Evolutionary conservation across 2,888 invertebrate species (phyloP).

Genomic region (Melangyna quadrimaculata): DNA sequence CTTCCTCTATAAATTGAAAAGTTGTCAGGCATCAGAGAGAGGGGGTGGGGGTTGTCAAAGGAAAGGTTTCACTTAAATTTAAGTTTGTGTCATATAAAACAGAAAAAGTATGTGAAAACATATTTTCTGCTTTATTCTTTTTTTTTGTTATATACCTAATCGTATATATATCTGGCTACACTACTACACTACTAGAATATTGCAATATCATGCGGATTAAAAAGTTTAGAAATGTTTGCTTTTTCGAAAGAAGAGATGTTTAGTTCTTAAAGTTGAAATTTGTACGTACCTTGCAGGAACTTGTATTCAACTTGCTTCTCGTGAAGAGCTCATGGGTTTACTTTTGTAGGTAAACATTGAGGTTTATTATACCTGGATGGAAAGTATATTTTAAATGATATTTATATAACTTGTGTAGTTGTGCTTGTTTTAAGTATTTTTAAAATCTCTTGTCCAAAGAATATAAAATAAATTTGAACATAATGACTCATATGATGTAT

Average conservation of each 20-base stretch:
- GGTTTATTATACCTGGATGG: constrained; percentile 1
- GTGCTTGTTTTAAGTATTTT: neutral
- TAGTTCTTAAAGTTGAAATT: constrained; percentile 22
- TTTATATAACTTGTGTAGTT: neutral
- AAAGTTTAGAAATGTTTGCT: constrained; percentile 13
- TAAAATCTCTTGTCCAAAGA: neutral
- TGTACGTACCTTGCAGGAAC: neutral
- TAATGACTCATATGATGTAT: too few relatives aligned
- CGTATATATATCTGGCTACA: neutral
- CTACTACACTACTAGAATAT: constrained; percentile 1
- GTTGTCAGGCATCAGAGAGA: constrained; percentile 2
- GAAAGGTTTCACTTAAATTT: constrained; percentile 33
- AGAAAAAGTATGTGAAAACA: constrained; percentile 20
- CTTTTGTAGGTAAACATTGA: neutral
- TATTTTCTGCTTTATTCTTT: neutral
- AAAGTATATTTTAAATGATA: neutral
- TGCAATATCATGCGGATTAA: constrained; percentile 38
- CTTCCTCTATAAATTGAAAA: constrained; percentile 53
- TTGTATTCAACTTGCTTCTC: neutral
- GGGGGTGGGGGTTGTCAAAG: too few relatives aligned
- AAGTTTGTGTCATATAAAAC: constrained; percentile 39
- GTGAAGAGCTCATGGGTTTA: neutral
- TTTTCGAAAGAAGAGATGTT: constrained; percentile 8
- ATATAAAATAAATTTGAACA: too few relatives aligned
- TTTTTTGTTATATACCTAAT: neutral